phyloP scores from a whole-genome alignment of 2,113 vertebrate species.

The Penelope pileata region DNA sequence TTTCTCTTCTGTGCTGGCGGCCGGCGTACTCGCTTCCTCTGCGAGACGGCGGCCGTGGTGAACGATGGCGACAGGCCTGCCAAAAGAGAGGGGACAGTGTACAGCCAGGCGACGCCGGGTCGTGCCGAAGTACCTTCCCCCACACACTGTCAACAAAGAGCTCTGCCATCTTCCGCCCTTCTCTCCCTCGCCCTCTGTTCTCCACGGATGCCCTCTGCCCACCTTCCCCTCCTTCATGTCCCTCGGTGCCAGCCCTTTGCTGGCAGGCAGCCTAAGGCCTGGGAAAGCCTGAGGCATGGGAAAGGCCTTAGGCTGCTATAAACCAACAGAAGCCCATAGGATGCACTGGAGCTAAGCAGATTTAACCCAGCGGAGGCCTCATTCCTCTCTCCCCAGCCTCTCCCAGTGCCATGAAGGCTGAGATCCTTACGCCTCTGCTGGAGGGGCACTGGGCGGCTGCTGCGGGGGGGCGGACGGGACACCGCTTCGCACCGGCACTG shows the following conservation, averaged over 20 bases:
- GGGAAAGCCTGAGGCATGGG: no score
- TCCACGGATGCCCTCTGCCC: neutral
- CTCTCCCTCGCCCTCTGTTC: constrained; percentile 4
- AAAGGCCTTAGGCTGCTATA: neutral
- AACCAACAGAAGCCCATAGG: neutral
- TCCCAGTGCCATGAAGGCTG: neutral
- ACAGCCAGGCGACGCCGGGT: neutral
- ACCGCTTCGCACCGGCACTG: constrained; percentile 84
- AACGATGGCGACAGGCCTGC: constrained; percentile 63
- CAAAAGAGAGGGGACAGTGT: constrained; percentile 34
- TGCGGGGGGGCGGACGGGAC: constrained; percentile 21
- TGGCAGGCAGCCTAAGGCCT: neutral
- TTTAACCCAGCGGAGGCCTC: neutral
- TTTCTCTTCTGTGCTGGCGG: constrained; percentile 78
- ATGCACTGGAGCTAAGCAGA: neutral
- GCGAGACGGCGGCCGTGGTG: constrained; percentile 56
- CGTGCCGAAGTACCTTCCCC: neutral
- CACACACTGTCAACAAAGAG: neutral
- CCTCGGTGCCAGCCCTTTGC: neutral
- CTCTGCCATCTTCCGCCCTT: constrained; percentile 7
- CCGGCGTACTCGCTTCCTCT: constrained; percentile 70
- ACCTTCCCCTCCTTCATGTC: neutral
- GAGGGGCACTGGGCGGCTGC: constrained; percentile 30
- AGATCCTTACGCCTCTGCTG: constrained; percentile 72
- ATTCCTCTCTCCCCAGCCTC: neutral